Percentiles rank a stretch among this genome's conserved stretches.
Conservation (phyloP, 2,888 invertebrate species). For the Aphidoletes aphidimyza region DNA sequence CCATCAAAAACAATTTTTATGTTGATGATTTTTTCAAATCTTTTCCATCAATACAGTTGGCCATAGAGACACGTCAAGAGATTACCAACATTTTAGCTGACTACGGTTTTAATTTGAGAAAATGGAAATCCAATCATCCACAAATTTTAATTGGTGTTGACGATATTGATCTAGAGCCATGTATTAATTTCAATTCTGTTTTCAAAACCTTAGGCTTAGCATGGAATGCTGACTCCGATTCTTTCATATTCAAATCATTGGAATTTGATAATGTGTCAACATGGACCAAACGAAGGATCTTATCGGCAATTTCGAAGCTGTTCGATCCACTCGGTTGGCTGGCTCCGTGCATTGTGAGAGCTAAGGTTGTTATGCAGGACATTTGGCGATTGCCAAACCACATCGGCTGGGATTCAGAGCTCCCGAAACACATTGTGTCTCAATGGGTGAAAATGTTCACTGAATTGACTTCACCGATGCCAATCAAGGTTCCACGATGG, state of each 20-base stretch:
- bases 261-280: background rate
- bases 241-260: constrained; percentile 42
- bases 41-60: too few species aligned
- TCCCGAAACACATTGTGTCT: constrained; percentile 23
- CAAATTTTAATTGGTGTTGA: constrained; percentile 31
- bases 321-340: constrained; percentile 58
- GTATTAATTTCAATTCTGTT: background rate
- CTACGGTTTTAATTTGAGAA: background rate
- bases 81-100: background rate
- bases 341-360: constrained; percentile 56
- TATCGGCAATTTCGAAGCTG: constrained; percentile 56
- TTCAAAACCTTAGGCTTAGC: constrained; percentile 56
- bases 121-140: background rate
- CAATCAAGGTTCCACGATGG: constrained; percentile 56
- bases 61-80: background rate
- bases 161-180: constrained; percentile 30
- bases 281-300: constrained; percentile 56
- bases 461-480: background rate
- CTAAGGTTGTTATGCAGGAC: constrained; percentile 57
- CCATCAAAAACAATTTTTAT: background rate
- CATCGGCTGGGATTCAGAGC: constrained; percentile 57
- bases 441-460: constrained; percentile 49
- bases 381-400: constrained; percentile 55
- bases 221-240: constrained; percentile 56
- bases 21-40: background rate